phyloP scores from a whole-genome alignment of 2,888 invertebrate genomes.

The Drosophila differens region DNA sequence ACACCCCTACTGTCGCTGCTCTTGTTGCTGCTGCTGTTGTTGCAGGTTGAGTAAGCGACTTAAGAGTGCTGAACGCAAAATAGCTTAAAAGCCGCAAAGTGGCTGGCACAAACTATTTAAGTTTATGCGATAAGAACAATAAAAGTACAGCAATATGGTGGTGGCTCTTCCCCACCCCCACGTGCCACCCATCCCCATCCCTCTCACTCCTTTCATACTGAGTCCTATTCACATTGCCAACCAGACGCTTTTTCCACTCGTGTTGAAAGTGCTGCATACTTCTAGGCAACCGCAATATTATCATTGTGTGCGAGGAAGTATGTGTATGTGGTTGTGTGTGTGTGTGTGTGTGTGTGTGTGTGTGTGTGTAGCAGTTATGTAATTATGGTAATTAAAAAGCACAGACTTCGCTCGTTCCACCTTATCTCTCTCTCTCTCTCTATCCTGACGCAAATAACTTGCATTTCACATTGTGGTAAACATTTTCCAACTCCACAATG shows the following conservation, averaged over 20 bases:
- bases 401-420: conserved; percentile 30
- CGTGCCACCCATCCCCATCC: neutral
- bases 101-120: conserved; percentile 80
- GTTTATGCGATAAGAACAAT: conserved; percentile 80
- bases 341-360: conserved; percentile 45
- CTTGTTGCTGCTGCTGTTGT: neutral
- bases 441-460: conserved; percentile 46
- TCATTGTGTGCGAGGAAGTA: conserved; percentile 25
- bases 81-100: conserved; percentile 81
- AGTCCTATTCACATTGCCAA: neutral
- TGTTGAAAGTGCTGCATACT: conserved; percentile 69
- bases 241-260: conserved; percentile 10
- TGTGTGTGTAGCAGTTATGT: conserved; percentile 68
- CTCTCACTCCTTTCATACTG: conserved; percentile 3
- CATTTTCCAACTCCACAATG: neutral
- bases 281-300: conserved; percentile 66
- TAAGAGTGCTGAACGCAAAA: conserved; percentile 75
- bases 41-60: conserved; percentile 34
- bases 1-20: neutral
- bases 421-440: conserved; percentile 17
- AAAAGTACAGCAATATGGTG: conserved; percentile 60
- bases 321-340: conserved; percentile 16
- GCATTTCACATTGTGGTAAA: conserved; percentile 23
- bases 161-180: neutral
- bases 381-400: conserved; percentile 80